Evolutionary conservation across 2,888 invertebrate genomes (phyloP).

Genomic region (Synanthedon andrenaeformis): DNA sequence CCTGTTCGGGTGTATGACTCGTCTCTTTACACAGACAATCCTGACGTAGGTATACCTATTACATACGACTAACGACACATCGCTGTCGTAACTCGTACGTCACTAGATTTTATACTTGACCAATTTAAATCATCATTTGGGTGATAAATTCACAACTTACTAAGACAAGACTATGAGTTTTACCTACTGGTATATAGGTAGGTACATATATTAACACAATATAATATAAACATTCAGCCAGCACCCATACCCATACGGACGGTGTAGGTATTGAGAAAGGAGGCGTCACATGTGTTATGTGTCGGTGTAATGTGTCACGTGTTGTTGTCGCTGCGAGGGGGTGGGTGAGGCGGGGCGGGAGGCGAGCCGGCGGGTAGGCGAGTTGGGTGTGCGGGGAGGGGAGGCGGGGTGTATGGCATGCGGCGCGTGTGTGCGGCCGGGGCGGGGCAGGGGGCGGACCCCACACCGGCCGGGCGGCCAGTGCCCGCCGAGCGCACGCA

Average conservation of each 20-base stretch:
- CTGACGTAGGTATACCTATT: no score
- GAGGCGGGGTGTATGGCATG: conserved; percentile 12
- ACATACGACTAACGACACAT: background rate
- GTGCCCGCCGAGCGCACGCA: conserved; percentile 1
- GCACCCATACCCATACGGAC: no score
- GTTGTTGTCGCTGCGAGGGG: conserved; percentile 21
- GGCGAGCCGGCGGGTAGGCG: conserved; percentile 30
- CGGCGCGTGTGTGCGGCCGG: conserved; percentile 34
- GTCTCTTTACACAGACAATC: background rate
- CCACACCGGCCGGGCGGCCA: conserved; percentile 21
- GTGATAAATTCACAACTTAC: no score
- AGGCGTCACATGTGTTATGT: conserved; percentile 59
- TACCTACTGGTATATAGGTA: no score
- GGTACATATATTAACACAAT: no score
- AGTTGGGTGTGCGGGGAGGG: conserved; percentile 21
- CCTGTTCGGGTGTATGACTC: background rate
- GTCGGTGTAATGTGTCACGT: conserved; percentile 52
- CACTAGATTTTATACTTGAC: no score
- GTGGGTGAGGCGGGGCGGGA: conserved; percentile 16
- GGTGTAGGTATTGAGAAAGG: conserved; percentile 27
- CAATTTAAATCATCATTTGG: no score
- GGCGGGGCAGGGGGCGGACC: conserved; percentile 53
- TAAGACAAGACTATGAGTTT: no score
- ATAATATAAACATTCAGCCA: no score
- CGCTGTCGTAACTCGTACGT: background rate